phyloP scores from a whole-genome alignment of 2,888 invertebrate genomes.

The Polyommatus icarus region DNA sequence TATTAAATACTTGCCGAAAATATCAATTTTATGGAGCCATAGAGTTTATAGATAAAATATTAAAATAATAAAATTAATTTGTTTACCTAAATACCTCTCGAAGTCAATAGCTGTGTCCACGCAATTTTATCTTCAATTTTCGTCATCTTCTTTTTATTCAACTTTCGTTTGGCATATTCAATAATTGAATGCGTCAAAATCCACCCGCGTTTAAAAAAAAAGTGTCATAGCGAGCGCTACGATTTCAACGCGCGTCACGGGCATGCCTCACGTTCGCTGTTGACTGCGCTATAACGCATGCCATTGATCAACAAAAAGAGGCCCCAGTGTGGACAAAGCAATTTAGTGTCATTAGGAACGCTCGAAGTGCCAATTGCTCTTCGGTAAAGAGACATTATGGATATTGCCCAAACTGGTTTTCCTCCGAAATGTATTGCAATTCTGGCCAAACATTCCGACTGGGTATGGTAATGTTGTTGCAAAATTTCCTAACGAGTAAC shows the following conservation, averaged over 20 bases:
- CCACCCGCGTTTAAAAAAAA: too few relatives aligned
- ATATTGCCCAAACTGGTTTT: constrained; percentile 20
- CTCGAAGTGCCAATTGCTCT: background rate
- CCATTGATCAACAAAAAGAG: too few relatives aligned
- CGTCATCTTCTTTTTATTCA: too few relatives aligned
- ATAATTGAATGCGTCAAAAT: too few relatives aligned
- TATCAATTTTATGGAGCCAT: background rate
- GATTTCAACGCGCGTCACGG: too few relatives aligned
- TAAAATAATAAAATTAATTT: constrained; percentile 9
- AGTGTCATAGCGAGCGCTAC: too few relatives aligned
- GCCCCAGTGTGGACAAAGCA: too few relatives aligned
- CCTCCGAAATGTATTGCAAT: constrained; percentile 67
- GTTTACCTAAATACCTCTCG: background rate
- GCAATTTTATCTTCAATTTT: too few relatives aligned
- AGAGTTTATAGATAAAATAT: background rate
- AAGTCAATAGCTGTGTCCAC: too few relatives aligned
- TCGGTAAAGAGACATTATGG: constrained; percentile 12
- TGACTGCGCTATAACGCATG: too few relatives aligned
- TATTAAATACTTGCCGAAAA: constrained; percentile 1
- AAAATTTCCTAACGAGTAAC: constrained; percentile 22
- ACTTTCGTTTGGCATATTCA: too few relatives aligned
- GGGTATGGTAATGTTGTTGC: constrained; percentile 19
- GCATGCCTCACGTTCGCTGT: too few relatives aligned
- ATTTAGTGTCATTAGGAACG: background rate
- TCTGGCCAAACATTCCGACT: constrained; percentile 35